Conservation (phyloP, 2,113 vertebrate genomes). For the Brienomyrus longianalis region DNA sequence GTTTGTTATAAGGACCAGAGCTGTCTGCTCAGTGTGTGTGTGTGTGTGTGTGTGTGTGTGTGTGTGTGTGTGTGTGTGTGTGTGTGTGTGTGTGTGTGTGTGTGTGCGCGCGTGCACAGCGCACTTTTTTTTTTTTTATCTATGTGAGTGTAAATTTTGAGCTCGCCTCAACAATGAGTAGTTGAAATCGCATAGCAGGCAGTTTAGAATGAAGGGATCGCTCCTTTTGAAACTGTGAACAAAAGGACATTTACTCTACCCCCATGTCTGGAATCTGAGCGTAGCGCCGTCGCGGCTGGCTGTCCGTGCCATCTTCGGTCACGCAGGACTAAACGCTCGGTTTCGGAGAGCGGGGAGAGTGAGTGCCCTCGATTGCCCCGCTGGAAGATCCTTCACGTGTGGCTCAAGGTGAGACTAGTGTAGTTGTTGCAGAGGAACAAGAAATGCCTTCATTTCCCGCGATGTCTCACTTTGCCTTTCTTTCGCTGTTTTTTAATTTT, state of each 20-base stretch:
- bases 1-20: conserved; percentile 11
- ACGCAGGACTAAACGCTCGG: conserved; percentile 52
- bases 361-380: conserved; percentile 37
- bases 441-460: conserved; percentile 11
- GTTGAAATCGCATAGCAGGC: conserved; percentile 10
- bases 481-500: conserved; percentile 20
- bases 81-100: not conserved
- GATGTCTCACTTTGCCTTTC: conserved; percentile 42
- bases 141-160: conserved; percentile 2
- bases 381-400: conserved; percentile 31
- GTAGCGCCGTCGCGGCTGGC: conserved; percentile 17
- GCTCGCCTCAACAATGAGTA: conserved; percentile 19
- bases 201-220: not conserved
- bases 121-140: not conserved
- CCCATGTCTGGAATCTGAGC: conserved; percentile 25
- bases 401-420: conserved; percentile 29
- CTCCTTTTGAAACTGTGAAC: conserved; percentile 53
- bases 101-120: not conserved
- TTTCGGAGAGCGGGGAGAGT: not conserved
- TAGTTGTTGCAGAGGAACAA: conserved; percentile 42
- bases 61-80: not conserved
- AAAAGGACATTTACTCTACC: conserved; percentile 23
- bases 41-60: not conserved
- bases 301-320: conserved; percentile 27
- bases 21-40: not conserved